phyloP scores from a whole-genome alignment of 2,888 invertebrate genomes.

The Tipula vernalis region DNA sequence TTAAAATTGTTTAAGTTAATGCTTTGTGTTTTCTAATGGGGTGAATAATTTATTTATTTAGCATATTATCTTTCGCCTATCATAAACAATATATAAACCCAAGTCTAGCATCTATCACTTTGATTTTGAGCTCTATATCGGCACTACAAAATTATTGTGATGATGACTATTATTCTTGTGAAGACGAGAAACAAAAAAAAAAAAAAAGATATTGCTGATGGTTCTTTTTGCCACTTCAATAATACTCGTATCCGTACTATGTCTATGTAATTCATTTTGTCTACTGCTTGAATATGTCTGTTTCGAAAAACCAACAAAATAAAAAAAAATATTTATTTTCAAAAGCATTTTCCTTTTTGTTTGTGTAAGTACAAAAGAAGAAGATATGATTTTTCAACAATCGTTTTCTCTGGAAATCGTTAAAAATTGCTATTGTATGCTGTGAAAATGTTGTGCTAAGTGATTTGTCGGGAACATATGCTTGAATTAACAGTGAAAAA shows the following conservation, averaged over 20 bases:
- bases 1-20: background rate
- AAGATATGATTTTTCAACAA: background rate
- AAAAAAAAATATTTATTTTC: background rate
- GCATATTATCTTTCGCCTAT: background rate
- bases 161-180: background rate
- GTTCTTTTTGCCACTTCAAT: conserved; percentile 4
- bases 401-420: background rate
- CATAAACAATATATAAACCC: background rate
- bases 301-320: background rate
- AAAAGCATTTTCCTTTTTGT: background rate
- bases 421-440: background rate
- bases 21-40: background rate
- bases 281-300: background rate
- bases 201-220: background rate
- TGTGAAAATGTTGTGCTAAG: background rate
- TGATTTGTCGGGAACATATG: background rate
- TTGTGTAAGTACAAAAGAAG: background rate
- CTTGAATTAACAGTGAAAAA: background rate
- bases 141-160: background rate
- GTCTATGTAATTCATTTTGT: background rate
- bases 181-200: background rate
- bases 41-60: conserved; percentile 4
- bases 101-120: background rate
- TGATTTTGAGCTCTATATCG: background rate
- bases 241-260: background rate